Evolutionary conservation across 2,797 vertebrate species (phyloP), one percentile per base, ranked within the genome.

Genomic region (Coracias cyanogaster): DNA sequence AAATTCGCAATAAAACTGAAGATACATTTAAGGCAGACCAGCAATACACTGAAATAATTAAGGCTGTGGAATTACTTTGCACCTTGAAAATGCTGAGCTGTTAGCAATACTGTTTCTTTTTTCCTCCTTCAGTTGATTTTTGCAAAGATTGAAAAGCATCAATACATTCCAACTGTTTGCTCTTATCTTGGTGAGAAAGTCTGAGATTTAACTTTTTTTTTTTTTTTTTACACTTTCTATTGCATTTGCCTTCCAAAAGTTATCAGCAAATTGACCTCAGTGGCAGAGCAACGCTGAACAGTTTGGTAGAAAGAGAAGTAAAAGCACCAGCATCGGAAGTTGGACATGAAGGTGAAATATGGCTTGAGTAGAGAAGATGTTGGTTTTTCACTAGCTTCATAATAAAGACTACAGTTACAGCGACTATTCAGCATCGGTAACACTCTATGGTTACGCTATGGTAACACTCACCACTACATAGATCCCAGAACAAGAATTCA

Each of bases 21-120:
- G 94, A 95, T 97, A 98, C 97, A 97, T 96, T 98, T 98, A 98
- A 98, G 98, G 98, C 98, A 98, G 97, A 98, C 98, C 97, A 98
- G 98, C 98, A 97, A 98, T 96, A 98, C 97, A 97, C 96, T 96
- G 97, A 98, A 98, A 98, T 98, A 97, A 97, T 98, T 98, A 98
- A 98, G 98, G 98, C 98, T 98, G 97, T 98, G 97, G 97, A 98
- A 96, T 97, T 97, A 94, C 95, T 98, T 98, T 97, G 97, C 98
- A 98, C 98, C 98, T 98, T 97, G 97, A 97, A 98, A 98, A 97
- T 91, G 96, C 93, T 94, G 97, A 97, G 94, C 97, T 97, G 91
- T 97, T 97, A 95, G 92, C 54, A 94, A 82, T 86, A 94, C 74
- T 83, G 48, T 95, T 93, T 83, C 92, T 91, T 94, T 94, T 89